A percentile compares a stretch with the other conserved stretches of the same genome.
Conservation (phyloP, 2,888 invertebrate genomes). For the Aleiodes testaceus region DNA sequence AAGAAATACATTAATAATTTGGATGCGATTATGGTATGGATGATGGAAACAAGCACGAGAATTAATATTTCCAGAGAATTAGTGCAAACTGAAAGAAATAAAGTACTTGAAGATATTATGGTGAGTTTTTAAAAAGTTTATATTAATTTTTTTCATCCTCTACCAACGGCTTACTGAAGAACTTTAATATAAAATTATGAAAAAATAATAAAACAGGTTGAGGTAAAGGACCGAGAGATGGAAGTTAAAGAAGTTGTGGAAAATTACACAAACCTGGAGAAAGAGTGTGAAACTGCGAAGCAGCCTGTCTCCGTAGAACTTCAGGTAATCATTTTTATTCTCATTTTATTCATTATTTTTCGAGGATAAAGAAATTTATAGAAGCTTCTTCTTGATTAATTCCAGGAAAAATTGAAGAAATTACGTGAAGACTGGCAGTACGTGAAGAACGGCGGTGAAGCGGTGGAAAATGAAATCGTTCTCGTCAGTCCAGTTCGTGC, state of each 20-base stretch:
- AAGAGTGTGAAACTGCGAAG: conserved; percentile 74
- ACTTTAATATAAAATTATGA: conserved; percentile 4
- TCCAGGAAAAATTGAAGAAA: conserved; percentile 75
- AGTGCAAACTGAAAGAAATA: conserved; percentile 69
- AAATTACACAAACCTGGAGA: conserved; percentile 79
- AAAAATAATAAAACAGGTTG: conserved; percentile 65
- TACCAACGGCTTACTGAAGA: background rate
- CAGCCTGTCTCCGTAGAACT: conserved; percentile 74
- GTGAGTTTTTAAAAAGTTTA: conserved; percentile 58
- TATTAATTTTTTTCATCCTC: background rate
- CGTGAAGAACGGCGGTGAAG: conserved; percentile 69
- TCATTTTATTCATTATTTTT: background rate
- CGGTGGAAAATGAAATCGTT: conserved; percentile 38
- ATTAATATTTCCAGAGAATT: conserved; percentile 73
- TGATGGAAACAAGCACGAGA: conserved; percentile 74
- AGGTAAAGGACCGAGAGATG: conserved; percentile 75
- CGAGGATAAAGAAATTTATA: background rate
- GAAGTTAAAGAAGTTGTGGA: conserved; percentile 79
- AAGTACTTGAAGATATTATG: conserved; percentile 73
- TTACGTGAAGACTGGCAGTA: conserved; percentile 76
- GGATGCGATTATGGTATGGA: conserved; percentile 76
- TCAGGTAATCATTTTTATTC: conserved; percentile 65
- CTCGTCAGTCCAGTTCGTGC: background rate
- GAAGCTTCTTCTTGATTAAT: conserved; percentile 31
- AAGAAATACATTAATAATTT: conserved; percentile 76